A percentile compares a stretch with the other conserved stretches of the same genome.
Conservation (phyloP, 1,140 invertebrate genomes). For the Neotoxoptera formosana region DNA sequence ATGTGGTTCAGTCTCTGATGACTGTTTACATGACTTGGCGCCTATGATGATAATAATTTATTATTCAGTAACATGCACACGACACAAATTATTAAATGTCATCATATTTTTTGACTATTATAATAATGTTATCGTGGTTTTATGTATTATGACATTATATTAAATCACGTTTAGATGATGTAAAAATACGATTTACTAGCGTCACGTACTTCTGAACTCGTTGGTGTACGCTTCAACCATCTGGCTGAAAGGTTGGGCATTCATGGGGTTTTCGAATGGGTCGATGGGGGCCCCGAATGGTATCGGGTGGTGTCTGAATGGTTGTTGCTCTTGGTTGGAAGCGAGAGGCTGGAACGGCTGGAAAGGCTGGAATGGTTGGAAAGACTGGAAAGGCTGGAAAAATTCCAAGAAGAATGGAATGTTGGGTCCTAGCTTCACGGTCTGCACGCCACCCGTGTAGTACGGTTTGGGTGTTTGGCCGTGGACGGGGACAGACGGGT, state of each 20-base stretch:
- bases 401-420: neutral
- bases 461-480: neutral
- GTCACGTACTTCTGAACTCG: constrained; percentile 10
- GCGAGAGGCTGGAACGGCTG: neutral
- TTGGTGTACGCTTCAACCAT: constrained; percentile 25
- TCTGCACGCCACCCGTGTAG: neutral
- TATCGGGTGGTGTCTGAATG: neutral
- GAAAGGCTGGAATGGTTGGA: neutral
- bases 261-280: neutral
- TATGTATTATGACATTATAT: neutral
- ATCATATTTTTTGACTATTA: neutral
- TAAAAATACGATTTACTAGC: neutral
- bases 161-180: neutral
- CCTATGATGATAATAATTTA: neutral
- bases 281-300: neutral
- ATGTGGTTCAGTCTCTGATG: too few relatives aligned
- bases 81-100: neutral
- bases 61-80: neutral
- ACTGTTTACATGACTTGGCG: neutral
- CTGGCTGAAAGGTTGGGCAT: neutral
- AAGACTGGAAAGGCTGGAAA: constrained; percentile 10
- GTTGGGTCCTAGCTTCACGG: neutral
- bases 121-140: neutral
- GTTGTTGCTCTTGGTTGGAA: neutral
- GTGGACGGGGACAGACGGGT: neutral